Base-by-base conservation (phyloP, 2,113 vertebrate genomes). In the Hyla sarda region DNA sequence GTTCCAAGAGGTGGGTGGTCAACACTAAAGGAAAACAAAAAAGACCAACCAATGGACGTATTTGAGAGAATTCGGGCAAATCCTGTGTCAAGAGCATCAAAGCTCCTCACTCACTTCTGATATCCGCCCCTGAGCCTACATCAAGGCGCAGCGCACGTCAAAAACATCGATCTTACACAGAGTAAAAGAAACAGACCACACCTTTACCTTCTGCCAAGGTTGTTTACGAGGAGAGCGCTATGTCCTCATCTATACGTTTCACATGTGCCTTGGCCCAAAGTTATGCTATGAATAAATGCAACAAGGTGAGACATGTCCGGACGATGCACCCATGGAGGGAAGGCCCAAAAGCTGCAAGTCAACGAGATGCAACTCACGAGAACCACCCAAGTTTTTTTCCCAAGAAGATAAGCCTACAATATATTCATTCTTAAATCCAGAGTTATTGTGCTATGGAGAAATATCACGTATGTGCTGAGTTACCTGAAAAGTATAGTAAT, bases 261-360 rank as follows among this genome's bases (percentile, higher is more conserved):
- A 41, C 47, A 21, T 37, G 73, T 30, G 58, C 37, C 56, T 58
- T 62, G 58, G 83, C 75, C 83, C 62, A 54, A 54, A 37, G n/a
- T 80, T 50, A 85, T 25, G 62, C 84, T 28, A 79, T 54, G 60
- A 54, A 67, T 71, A 37, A 58, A 71, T 54, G 50, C 23, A 48
- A 17, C 76, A 73, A 58, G 84, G 50, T 78, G 65, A 86, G 76
- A 72, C 84, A 72, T 72, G 84, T 21, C 48, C n/a, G 25, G 76
- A 25, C 37, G 23, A 73, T 86, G 84, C 84, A 72, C 62, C 62
- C 84, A 80, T 80, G 9, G 12, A 58, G 75, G 73, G 50, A 80
- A 86, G 72, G 84, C 67, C 32, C 32, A 72, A 47, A 80, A 54
- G 32, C 76, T 72, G 34, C 76, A 58, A 86, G 3, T 75, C 50